Evolutionary conservation across 37 sponge, comb jelly and placozoan species (phyloP).

Genomic region (Beroe ovata): DNA sequence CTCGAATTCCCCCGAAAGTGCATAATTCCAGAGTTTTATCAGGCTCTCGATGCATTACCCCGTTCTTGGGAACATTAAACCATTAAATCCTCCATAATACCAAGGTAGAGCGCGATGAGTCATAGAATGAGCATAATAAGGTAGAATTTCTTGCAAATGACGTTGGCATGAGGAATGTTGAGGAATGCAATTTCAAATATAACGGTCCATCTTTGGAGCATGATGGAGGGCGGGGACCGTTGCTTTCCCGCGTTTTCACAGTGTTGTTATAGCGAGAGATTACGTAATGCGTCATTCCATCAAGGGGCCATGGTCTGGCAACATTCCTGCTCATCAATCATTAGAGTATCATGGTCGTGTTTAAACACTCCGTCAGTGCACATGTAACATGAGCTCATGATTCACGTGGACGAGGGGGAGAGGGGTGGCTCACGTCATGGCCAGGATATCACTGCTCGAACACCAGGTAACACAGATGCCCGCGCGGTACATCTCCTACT

Average conservation of each 20-base stretch:
- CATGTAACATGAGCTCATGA: not conserved
- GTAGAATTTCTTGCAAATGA: not conserved
- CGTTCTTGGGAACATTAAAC: not conserved
- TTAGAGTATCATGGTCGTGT: not conserved
- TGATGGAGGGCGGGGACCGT: not conserved
- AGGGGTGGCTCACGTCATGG: too few relatives aligned
- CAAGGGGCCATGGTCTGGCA: not conserved
- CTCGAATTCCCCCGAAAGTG: too few relatives aligned
- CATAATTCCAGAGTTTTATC: too few relatives aligned
- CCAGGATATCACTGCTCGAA: too few relatives aligned
- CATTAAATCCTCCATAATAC: not conserved
- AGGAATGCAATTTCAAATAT: not conserved
- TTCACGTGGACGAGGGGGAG: too few relatives aligned
- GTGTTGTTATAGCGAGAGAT: not conserved
- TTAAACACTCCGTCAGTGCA: not conserved
- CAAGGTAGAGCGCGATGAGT: not conserved
- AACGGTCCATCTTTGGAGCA: not conserved
- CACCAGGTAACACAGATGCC: too few relatives aligned
- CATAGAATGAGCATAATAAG: too few relatives aligned
- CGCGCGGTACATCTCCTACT: too few relatives aligned
- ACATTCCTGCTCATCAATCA: not conserved
- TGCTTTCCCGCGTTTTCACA: not conserved
- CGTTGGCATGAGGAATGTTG: not conserved
- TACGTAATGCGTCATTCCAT: not conserved
- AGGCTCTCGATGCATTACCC: too few relatives aligned